phyloP scores from a whole-genome alignment of 2,113 vertebrate species.

The Lycocorax pyrrhopterus region DNA sequence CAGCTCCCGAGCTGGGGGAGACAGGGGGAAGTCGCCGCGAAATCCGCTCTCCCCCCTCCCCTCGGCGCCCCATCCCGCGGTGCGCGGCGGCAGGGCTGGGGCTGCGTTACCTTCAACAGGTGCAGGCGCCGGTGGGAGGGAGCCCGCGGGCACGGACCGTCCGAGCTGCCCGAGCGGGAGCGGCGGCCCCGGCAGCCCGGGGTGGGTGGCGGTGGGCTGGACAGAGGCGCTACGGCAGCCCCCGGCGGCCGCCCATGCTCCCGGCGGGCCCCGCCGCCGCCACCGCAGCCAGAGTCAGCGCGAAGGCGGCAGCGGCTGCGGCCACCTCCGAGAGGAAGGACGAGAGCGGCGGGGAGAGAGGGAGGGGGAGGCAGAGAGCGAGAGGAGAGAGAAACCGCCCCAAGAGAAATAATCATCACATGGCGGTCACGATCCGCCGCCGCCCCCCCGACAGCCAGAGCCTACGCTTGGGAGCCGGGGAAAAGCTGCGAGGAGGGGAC shows the following conservation, averaged over 20 bases:
- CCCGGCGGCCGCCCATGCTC: conserved; percentile 2
- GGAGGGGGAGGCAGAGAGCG: neutral
- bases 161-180: neutral
- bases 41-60: neutral
- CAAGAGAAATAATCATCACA: conserved; percentile 29
- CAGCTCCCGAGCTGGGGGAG: neutral
- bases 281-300: neutral
- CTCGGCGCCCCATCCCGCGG: neutral
- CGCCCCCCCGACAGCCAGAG: conserved; percentile 12
- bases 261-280: neutral
- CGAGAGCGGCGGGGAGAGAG: neutral
- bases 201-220: neutral
- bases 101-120: conserved; percentile 49
- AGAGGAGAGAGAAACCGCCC: neutral
- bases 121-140: neutral
- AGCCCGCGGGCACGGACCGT: neutral
- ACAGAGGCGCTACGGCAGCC: neutral
- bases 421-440: conserved; percentile 26
- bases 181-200: neutral
- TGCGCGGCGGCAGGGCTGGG: neutral
- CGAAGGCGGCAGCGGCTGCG: neutral
- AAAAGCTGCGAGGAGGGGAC: conserved; percentile 52
- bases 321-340: conserved; percentile 23
- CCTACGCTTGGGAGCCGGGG: neutral
- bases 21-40: neutral